These are phyloP conservation scores for Phymorhynchus buccinoides DNA, from an alignment of 1,140 invertebrate species.

Conservation along the genomic window DNA sequence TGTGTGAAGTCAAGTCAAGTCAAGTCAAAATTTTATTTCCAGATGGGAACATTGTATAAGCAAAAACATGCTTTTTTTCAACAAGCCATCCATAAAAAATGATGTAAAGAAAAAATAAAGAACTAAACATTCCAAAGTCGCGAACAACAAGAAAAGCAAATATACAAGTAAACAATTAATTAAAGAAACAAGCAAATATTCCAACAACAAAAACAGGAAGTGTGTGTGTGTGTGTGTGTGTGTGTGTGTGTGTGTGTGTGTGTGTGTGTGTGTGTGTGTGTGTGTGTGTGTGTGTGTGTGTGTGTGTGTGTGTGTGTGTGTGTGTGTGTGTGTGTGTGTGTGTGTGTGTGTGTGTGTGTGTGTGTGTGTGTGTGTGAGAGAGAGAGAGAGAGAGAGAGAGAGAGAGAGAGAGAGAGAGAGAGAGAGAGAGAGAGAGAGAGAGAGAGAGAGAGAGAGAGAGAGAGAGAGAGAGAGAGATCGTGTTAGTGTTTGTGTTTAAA, in stretches of 20 bases:
- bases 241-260: too few species aligned
- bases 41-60: too few species aligned
- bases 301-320: neutral
- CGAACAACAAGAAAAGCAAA: too few species aligned
- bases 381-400: too few species aligned
- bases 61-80: conserved; percentile 76
- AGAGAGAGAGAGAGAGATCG: too few species aligned
- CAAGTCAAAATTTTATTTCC: too few species aligned
- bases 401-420: too few species aligned
- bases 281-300: neutral
- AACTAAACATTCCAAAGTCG: too few species aligned
- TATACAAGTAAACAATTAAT: too few species aligned
- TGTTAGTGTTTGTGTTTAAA: too few species aligned
- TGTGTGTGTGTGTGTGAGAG: neutral
- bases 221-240: neutral
- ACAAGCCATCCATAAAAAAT: neutral
- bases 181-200: neutral
- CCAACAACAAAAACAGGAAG: neutral
- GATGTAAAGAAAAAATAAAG: neutral
- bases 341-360: neutral
- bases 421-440: too few species aligned
- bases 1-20: conserved; percentile 82
- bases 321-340: neutral
- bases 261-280: neutral
- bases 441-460: too few species aligned